Evolutionary conservation across 2,888 invertebrate genomes (phyloP).

Genomic region (Cylindroiulus punctatus): DNA sequence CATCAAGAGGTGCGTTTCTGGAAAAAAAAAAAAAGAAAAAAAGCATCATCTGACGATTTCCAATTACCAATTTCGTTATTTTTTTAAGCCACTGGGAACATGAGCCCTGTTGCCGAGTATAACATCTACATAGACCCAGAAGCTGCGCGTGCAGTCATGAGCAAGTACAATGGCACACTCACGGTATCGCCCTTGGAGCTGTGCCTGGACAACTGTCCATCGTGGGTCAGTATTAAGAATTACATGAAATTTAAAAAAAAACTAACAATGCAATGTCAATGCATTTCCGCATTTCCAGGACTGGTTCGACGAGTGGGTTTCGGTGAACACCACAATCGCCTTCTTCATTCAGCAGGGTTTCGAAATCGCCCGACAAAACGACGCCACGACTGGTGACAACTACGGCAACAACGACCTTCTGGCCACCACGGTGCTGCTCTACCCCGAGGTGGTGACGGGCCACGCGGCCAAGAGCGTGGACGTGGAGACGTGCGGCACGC

Average conservation of each 20-base stretch:
- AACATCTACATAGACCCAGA: slow-evolving; percentile 50
- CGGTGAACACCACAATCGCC: slow-evolving; percentile 35
- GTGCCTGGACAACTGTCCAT: slow-evolving; percentile 31
- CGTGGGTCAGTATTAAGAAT: slow-evolving; percentile 50
- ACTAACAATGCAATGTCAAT: not conserved
- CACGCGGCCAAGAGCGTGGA: not conserved
- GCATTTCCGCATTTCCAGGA: not conserved
- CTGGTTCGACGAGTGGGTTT: slow-evolving; percentile 54
- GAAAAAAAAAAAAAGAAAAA: not conserved
- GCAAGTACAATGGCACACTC: not conserved
- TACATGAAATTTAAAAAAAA: not conserved
- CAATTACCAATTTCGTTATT: not conserved
- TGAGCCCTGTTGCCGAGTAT: slow-evolving; percentile 48
- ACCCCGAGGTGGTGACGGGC: slow-evolving; percentile 48
- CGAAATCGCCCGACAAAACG: not conserved
- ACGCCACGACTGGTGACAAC: not conserved
- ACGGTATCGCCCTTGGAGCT: slow-evolving; percentile 17
- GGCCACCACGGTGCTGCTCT: slow-evolving; percentile 11
- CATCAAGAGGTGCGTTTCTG: slow-evolving; percentile 16
- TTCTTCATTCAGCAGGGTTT: slow-evolving; percentile 49
- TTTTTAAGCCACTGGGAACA: slow-evolving; percentile 40
- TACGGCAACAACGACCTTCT: slow-evolving; percentile 27
- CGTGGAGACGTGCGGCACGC: slow-evolving; percentile 47
- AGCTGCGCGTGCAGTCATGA: slow-evolving; percentile 40
- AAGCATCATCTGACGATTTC: not conserved